These are phyloP conservation scores for Lithophane leautieri DNA, from an alignment of 2,888 invertebrate species.

Conservation along the genomic window DNA sequence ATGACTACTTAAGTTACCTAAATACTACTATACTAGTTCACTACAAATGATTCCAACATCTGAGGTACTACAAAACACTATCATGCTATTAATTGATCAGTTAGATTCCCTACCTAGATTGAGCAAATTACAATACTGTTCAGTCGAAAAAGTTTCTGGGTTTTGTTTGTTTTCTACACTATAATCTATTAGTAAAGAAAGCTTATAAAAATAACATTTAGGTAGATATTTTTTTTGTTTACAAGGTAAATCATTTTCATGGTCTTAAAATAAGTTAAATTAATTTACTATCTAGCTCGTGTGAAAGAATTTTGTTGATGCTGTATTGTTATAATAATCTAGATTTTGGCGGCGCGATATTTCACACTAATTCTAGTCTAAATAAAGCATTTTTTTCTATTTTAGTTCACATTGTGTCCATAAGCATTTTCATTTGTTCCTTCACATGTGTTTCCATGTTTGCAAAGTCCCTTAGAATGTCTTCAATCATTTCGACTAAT, in stretches of 20 bases:
- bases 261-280: conserved; percentile 5
- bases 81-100: conserved; percentile 48
- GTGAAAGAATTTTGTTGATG: conserved; percentile 20
- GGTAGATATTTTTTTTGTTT: conserved; percentile 8
- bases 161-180: conserved; percentile 19
- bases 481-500: conserved; percentile 94
- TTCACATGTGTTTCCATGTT: conserved; percentile 95
- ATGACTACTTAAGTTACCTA: conserved; percentile 30
- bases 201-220: conserved; percentile 43
- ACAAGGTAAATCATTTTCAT: conserved; percentile 8
- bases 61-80: conserved; percentile 49
- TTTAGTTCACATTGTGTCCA: conserved; percentile 77
- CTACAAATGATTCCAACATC: conserved; percentile 36
- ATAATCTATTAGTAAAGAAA: conserved; percentile 20
- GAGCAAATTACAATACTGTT: conserved; percentile 64
- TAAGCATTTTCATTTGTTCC: conserved; percentile 90
- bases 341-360: conserved; percentile 59
- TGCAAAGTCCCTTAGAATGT: conserved; percentile 95
- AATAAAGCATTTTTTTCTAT: conserved; percentile 29
- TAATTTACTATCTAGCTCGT: conserved; percentile 14
- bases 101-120: conserved; percentile 62
- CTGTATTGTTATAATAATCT: conserved; percentile 21
- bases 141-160: conserved; percentile 57
- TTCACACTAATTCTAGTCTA: conserved; percentile 62
- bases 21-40: conserved; percentile 16